Evolutionary conservation across 2,797 vertebrate genomes (phyloP), one percentile per base, ranked within the genome.

Genomic region (Bucorvus abyssinicus): DNA sequence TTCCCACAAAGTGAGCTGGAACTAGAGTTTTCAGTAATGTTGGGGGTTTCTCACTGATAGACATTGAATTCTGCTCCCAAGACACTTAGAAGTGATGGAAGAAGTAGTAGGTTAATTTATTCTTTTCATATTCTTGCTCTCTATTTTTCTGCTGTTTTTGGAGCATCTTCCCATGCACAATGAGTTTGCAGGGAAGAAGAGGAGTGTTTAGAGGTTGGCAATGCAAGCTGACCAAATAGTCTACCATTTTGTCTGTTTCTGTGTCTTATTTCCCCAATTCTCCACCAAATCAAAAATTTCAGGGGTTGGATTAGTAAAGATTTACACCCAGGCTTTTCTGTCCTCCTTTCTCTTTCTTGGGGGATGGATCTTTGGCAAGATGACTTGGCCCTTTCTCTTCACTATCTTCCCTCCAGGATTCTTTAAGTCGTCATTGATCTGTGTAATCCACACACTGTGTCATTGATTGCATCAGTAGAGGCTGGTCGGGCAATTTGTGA

Each of bases 371-470:
- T 84, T 90, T 82, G 63, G 42, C n/a, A 82, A 76, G 67, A 82
- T 10, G 18, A 18, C 55, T 84, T 30, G 70, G 77, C 63, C 59
- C 14, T 75, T 84, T 42, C 42, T 82, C 70, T 88, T 90, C 45
- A 36, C 77, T 67, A 1, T 89, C 71, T 80, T 83, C 57, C 89
- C 82, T 94, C 44, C 19, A 20, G 85, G 76, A 84, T 88, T 56
- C 68, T 87, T 83, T 56, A 87, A 91, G 5, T 67, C 29, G 8
- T 53, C 64, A 94, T 95, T 93, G 78, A 92, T 92, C 87, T 77
- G 52, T 61, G 53, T 83, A 85, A 93, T 65, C 81, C 84, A 80
- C 67, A 69, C 1, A 0, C 34, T 76, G 82, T 92, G 89, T 67
- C 73, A 63, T 87, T 3, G 0, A 18, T 77, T 89, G 71, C 78